Evolutionary conservation across 2,797 vertebrate genomes (phyloP), one percentile per base, ranked within the genome.

Genomic region (Acanthornis magna): DNA sequence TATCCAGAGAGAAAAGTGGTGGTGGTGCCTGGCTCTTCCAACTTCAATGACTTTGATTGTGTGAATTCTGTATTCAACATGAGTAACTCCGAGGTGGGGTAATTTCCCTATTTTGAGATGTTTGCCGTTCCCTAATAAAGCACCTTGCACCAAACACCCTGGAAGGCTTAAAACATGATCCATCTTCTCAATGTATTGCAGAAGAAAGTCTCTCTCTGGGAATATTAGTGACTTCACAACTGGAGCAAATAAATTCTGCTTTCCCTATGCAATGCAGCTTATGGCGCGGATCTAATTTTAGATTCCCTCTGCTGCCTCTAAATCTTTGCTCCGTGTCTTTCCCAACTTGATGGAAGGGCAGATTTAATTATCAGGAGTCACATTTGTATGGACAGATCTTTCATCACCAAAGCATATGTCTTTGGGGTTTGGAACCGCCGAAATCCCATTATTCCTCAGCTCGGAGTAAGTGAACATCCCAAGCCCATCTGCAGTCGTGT

Each of bases 181-280:
- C 57, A 50, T 75, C 81, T 92, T 83, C 85, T 57, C 82, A 38
- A 71, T 1, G 3, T 36, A 40, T 21, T 89, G 82, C 68, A 47
- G 66, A 54, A 72, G 54, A 45, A 88, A 72, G 60, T 61, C 72
- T 88, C 83, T 94, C 89, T 29, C 62, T 75, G 88, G 93, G 89
- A 94, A 75, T 77, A 93, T 89, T 80, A 93, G 93, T 67, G 91
- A 89, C 87, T 83, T 40, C 65, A 71, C 75, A 92, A 47, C 72
- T 81, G 89, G 47, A 91, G 70, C 66, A 88, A 84, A 95, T 91
- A 80, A 85, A 77, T 93, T 38, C 75, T 85, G 54, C 70, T 88
- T 85, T 92, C 79, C 89, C 91, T 71, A 82, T 83, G 79, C 77
- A 80, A 75, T 22, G 82, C 58, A 83, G 82, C 77, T 91, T 65